Conservation (phyloP, 2,888 invertebrate species). For the Lasioglossum zephyrum region DNA sequence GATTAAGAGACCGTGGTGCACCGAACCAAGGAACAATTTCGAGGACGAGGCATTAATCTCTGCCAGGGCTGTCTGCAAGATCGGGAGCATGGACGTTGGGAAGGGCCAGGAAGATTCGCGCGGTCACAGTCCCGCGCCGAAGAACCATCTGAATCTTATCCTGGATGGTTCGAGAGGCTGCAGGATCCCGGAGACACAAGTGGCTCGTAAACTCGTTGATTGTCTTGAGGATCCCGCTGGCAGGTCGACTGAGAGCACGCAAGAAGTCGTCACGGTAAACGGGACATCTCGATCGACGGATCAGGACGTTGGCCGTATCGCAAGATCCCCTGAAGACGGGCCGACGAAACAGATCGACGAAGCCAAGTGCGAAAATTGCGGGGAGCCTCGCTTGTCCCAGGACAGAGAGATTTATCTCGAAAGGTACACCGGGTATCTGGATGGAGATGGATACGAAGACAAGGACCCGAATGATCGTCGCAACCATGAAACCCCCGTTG, state of each 20-base stretch:
- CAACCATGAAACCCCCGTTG: conserved; percentile 38
- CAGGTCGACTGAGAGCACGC: conserved; percentile 31
- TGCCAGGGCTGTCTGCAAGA: conserved; percentile 5
- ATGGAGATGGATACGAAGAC: conserved; percentile 28
- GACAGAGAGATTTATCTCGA: conserved; percentile 39
- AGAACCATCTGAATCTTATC: conserved; percentile 34
- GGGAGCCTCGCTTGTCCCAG: conserved; percentile 25
- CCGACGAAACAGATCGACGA: conserved; percentile 5
- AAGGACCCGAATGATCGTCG: conserved; percentile 9
- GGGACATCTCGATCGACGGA: conserved; percentile 14
- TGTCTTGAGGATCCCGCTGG: conserved; percentile 24
- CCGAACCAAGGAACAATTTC: neutral
- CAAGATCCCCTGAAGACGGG: conserved; percentile 30
- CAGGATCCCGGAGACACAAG: conserved; percentile 21
- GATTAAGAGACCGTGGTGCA: neutral
- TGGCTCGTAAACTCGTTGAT: conserved; percentile 57
- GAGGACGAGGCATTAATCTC: conserved; percentile 30
- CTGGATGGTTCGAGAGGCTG: conserved; percentile 12
- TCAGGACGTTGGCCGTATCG: conserved; percentile 21
- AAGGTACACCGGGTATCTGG: conserved; percentile 49
- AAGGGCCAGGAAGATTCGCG: conserved; percentile 23
- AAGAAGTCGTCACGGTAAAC: conserved; percentile 8
- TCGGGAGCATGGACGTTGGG: neutral
- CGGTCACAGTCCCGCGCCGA: neutral
- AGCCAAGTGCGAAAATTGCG: conserved; percentile 54